Evolutionary conservation across 1,140 invertebrate species (phyloP).

Genomic region (silkworm (Bombyx mori)): DNA sequence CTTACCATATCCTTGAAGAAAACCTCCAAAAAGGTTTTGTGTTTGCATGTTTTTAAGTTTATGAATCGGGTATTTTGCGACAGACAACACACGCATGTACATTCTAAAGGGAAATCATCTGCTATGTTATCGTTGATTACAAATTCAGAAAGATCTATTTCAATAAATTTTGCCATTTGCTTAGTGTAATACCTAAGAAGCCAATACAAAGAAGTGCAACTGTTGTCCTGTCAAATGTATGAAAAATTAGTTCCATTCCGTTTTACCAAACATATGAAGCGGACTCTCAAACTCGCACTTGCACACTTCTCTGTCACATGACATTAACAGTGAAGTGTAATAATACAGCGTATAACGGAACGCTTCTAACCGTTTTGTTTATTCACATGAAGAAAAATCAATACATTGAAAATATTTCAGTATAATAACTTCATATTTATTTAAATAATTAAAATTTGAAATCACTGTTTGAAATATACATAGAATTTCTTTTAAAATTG

Average conservation of each 20-base stretch:
- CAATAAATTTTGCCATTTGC: conserved; percentile 9
- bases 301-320: background rate
- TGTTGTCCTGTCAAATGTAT: background rate
- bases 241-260: background rate
- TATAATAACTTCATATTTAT: conserved; percentile 7
- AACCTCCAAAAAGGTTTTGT: conserved; percentile 26
- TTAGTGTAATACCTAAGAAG: background rate
- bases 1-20: conserved; percentile 29
- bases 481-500: conserved; percentile 7
- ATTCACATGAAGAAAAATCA: background rate
- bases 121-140: background rate
- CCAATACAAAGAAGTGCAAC: background rate
- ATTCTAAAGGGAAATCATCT: conserved; percentile 4
- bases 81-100: conserved; percentile 21
- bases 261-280: background rate
- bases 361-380: background rate
- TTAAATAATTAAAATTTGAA: conserved; percentile 1
- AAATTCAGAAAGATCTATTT: conserved; percentile 5
- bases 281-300: background rate
- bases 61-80: conserved; percentile 16
- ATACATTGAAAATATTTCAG: conserved; percentile 4
- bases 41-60: conserved; percentile 30
- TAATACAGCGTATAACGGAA: background rate
- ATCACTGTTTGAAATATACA: background rate
- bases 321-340: background rate